These are phyloP conservation scores for Eira barbara DNA, from an alignment of 2,113 vertebrate genomes.

Conservation along the genomic window DNA sequence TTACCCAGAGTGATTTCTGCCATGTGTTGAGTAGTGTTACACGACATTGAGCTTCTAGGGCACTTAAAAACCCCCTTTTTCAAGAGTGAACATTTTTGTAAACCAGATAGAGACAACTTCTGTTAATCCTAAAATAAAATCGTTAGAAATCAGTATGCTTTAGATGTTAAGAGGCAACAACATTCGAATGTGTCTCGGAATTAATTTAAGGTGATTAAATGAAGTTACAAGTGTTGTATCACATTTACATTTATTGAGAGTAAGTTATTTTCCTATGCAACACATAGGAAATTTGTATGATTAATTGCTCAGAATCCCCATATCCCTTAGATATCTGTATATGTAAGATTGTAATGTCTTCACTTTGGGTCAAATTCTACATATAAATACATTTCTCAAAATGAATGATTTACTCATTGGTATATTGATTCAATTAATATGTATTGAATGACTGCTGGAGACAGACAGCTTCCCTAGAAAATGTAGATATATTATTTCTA, in stretches of 20 bases:
- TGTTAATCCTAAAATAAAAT: slow-evolving; percentile 22
- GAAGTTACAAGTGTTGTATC: neutral
- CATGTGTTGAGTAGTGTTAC: neutral
- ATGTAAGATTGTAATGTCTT: neutral
- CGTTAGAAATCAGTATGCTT: neutral
- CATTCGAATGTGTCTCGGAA: neutral
- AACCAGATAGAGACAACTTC: neutral
- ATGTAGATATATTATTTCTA: neutral
- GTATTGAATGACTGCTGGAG: neutral
- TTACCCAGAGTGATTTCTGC: neutral
- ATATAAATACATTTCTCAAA: neutral
- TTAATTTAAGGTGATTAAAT: slow-evolving; percentile 25
- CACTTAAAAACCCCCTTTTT: neutral
- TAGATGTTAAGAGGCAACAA: neutral
- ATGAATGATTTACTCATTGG: neutral
- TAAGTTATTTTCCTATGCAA: neutral
- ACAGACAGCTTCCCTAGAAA: neutral
- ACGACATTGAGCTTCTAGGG: neutral
- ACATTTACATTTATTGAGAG: neutral
- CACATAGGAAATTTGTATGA: neutral
- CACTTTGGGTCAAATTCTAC: neutral
- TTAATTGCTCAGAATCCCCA: neutral
- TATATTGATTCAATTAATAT: neutral
- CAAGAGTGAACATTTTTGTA: neutral
- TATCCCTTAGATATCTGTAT: neutral